Evolutionary conservation across 2,888 invertebrate species (phyloP).

Genomic region (Hartigia nigra): DNA sequence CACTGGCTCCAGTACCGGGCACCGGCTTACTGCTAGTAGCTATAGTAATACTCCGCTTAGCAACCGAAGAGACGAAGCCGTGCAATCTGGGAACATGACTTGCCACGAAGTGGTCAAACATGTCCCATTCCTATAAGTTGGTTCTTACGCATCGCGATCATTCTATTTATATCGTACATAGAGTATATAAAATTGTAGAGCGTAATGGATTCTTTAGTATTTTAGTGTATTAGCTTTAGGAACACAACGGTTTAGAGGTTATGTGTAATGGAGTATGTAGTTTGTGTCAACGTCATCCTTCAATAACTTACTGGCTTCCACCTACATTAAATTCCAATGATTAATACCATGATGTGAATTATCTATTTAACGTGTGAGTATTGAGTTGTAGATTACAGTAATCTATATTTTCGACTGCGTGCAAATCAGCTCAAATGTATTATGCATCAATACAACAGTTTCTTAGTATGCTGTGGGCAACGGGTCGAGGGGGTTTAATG

Average conservation of each 20-base stretch:
- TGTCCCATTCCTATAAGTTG: constrained; percentile 27
- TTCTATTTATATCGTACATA: constrained; percentile 32
- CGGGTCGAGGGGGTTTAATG: neutral
- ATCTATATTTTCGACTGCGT: neutral
- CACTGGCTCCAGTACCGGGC: neutral
- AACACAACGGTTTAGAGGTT: neutral
- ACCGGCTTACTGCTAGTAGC: neutral
- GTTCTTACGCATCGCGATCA: constrained; percentile 18
- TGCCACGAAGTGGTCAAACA: constrained; percentile 30
- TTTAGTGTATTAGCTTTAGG: neutral
- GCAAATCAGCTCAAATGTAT: neutral
- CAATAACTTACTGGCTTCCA: neutral
- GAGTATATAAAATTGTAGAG: neutral
- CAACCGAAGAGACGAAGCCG: constrained; percentile 13
- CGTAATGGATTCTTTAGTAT: neutral
- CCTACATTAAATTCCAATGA: neutral
- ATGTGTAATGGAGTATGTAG: neutral
- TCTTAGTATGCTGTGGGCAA: neutral
- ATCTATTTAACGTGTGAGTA: neutral
- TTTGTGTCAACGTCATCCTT: neutral
- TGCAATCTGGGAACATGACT: neutral
- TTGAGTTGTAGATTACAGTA: neutral
- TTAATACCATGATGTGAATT: neutral
- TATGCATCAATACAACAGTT: neutral
- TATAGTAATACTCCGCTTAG: constrained; percentile 13